Evolutionary conservation across 2,113 vertebrate species (phyloP), one percentile per base, ranked within the genome.

Genomic region (Sorex fumeus): DNA sequence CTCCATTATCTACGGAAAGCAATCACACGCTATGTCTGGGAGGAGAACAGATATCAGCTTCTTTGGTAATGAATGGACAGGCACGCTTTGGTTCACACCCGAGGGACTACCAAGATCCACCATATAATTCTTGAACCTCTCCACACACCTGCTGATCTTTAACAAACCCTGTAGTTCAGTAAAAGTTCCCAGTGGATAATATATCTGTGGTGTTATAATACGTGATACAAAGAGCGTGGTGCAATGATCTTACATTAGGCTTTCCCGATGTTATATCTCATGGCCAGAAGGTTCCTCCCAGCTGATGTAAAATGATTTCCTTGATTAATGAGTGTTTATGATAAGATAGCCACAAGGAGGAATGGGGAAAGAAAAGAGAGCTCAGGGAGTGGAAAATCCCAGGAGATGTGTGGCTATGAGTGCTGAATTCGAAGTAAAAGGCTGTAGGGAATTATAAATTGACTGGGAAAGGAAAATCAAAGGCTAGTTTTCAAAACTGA

Each of bases 291-390:
- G 67, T 67, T 88, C 27, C 69, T 84, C 34, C 19, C 70, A 84
- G 19, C 72, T 93, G 78, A 87, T 74, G 43, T 81, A 84, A 94
- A 89, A 89, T 94, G 12, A 91, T 85, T 94, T 91, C 21, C 77
- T 78, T 97, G 90, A 93, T 94, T 91, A 96, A 94, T 84, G 43
- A 96, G 71, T 43, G 21, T 25, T 81, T 62, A 91, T 67, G 93
- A 83, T 57, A 94, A 87, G 90, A 90, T 16, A 91, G 40, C 84
- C 90, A 90, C 34, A 40, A 90, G 84, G 81, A 91, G 50, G 40
- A 6, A 90, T 34, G 32, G 23, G 15, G 78, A 93, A 84, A 76
- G 47, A 80, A 89, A 21, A 60, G 60, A 92, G 32, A 25, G 3
- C 72, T 79, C 89, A 57, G 76, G 66, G 21, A 90, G 50, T 92